Base-by-base conservation (phyloP, 2,888 invertebrate genomes). In the Yponomeuta sedellus region DNA sequence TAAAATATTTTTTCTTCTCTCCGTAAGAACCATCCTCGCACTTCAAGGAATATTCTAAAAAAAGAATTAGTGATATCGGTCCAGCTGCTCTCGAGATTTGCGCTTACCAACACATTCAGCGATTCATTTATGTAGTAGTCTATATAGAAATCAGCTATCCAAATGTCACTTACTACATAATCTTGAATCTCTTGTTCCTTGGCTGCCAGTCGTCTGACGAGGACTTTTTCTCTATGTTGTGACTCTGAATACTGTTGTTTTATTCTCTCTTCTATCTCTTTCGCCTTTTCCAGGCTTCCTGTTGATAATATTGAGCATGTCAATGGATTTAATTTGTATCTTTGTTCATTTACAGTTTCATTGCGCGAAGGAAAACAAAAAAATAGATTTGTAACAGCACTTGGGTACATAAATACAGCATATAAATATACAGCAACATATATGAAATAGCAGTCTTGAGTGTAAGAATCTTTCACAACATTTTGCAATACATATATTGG, bases 151-250 rank as follows among this genome's bases (percentile, higher is more conserved):
- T n/a, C n/a, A n/a, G n/a, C n/a, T n/a, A 5, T 4, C 28, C 3
- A 34, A 34, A 34, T 34, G 5, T 10, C n/a, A 74, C 96, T 93
- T 93, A 98, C 98, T 92, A 96, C 95, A 92, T 96, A 97, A 91
- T 98, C 98, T 88, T 98, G 98, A 84, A 98, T 94, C 91, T 99
- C 98, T 86, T 98, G 98, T 83, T 99, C 99, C 90, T 99, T 99
- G 71, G 97, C 96, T 69, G 98, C 96, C 73, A 99, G 93, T 77
- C 98, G 93, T 78, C 98, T 95, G 74, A 98, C 96, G 74, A 99
- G 94, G 71, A 98, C 95, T 88, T 97, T 97, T 86, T 99, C 98
- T 76, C 97, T 94, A 75, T 97, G 95, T 78, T 96, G 96, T 70
- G 97, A 95, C 82, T 98, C 98, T 67, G 94, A 92, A 79, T 95